Base-by-base conservation (phyloP, 2,113 vertebrate genomes). In the Cavia porcellus region DNA sequence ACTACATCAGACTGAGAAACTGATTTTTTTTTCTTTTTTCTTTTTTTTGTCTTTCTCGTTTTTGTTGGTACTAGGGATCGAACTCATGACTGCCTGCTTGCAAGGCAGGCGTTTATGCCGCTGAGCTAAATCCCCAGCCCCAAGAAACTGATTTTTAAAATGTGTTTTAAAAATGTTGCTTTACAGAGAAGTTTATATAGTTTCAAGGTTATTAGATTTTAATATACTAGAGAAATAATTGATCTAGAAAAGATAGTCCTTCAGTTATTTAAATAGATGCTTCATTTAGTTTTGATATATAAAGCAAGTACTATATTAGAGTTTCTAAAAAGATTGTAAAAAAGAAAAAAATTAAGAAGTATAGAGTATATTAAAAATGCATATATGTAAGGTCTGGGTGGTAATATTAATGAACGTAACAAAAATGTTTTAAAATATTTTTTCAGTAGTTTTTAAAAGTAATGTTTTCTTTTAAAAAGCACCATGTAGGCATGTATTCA, bases 281-380 rank as follows among this genome's bases (percentile, higher is more conserved):
- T 96, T 81, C 94, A 85, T 92, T 97, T 94, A 93, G 59, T 92
- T 97, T 96, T 90, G 89, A 82, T 88, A 72, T 5, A 64, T 66
- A 95, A 82, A 89, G 11, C 30, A 91, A 75, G 14, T 87, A 85
- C 24, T 89, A 19, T 74, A 64, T 91, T 82, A 77, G 57, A 64
- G 50, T 97, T 96, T 80, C 70, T 93, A 81, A 85, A 90, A 25
- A 92, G 92, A 38, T 45, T 92, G 2, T 64, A 82, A 95, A 77
- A 93, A 50, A 57, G 13, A 66, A 52, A 79, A 92, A 92, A 25
- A 50, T 15, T 62, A 68, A 89, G 79, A 95, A 24, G 14, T 47
- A 61, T 62, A 38, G 66, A 68, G 14, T 66, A 75, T 62, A 30
- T 87, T 82, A 91, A 91, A 74, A 86, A 89, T 57, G 5, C 89